Evolutionary conservation across 2,888 invertebrate species (phyloP), one percentile per base, ranked within the genome.

Genomic region (Hedychridium roseum): DNA sequence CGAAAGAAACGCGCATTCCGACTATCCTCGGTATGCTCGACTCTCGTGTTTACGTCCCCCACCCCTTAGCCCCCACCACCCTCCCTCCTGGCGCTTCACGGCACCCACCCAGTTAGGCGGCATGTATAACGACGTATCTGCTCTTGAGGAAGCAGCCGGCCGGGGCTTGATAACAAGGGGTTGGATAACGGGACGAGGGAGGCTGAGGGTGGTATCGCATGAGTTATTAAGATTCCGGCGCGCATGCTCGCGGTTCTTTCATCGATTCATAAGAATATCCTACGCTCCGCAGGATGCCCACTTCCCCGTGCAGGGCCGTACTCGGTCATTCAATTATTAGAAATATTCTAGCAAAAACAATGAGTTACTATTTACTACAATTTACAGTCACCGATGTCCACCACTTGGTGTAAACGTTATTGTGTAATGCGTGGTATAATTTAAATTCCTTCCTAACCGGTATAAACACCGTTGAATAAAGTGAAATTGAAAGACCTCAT

Each of bases 231-330:
- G 71, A 73, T 73, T 71, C 67, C 61, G 61, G 50, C 64, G 73
- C 74, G 73, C 74, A 74, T 74, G 73, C 73, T 67, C 73, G 65
- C 69, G 68, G 68, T 70, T 72, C 74, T 73, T 71, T 71, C 74
- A 74, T 74, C 73, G 71, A 74, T 75, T 73, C 72, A 72, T 72
- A 72, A 72, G 72, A 72, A 72, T 72, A 72, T 72, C 66, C 68
- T 72, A 68, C 50, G 58, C 64, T 63, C 43, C 42, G 57, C 54
- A 48, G 57, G 56, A 60, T 47, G 38, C 60, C 57, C 61, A 53
- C 57, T 53, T 51, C 57, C 57, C 59, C n/a, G 15, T 15, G 7
- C 36, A 36, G 38, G 38, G 38, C n/a, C 38, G 38, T 39, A 39
- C 23, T 23, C 9, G 23, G 9, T 23, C 23, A 23, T 6, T 9